Conservation (phyloP, 2,113 vertebrate genomes). For the Mus musculus region DNA sequence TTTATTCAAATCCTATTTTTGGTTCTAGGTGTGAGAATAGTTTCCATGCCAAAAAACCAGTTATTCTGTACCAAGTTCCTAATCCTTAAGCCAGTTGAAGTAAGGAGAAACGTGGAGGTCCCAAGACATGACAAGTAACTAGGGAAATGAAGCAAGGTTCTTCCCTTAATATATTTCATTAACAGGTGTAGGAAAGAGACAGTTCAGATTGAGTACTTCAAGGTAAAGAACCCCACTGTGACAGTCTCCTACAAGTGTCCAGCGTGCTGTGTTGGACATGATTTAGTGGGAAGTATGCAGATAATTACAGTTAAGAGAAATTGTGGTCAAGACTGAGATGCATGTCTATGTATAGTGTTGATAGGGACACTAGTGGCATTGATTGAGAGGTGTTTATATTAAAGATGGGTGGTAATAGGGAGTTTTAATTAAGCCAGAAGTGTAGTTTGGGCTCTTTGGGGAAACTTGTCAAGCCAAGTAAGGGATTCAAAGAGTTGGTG, state of each 20-base stretch:
- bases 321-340: background rate
- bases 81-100: background rate
- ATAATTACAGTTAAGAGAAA: background rate
- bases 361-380: background rate
- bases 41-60: conserved; percentile 6
- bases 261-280: background rate
- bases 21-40: conserved; percentile 45
- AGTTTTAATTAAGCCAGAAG: conserved; percentile 16
- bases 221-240: background rate
- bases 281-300: background rate
- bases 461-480: background rate
- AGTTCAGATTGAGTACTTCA: background rate
- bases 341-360: background rate
- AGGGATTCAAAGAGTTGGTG: background rate
- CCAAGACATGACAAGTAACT: background rate
- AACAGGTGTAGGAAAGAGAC: background rate
- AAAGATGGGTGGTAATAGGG: background rate
- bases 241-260: background rate
- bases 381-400: background rate
- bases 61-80: conserved; percentile 8
- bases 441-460: background rate
- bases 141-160: background rate
- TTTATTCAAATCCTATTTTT: conserved; percentile 41
- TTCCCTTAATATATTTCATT: background rate
- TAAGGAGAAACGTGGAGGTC: conserved; percentile 12